Base-by-base conservation (phyloP, 2,113 vertebrate species). In the Hemichromis elongatus region DNA sequence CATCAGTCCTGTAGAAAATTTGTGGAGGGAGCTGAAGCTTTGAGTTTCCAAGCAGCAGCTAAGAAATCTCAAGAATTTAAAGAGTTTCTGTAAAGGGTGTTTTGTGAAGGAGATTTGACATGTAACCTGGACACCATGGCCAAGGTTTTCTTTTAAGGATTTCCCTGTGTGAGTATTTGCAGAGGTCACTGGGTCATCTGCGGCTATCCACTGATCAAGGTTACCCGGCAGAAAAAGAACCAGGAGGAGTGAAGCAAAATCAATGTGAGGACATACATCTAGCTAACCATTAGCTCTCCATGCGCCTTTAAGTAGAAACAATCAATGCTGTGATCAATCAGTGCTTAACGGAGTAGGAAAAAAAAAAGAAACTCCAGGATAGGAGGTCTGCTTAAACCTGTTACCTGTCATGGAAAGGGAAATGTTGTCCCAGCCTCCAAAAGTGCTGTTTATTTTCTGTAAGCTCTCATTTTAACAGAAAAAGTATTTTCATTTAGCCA, bases 261-360 rank as follows among this genome's bases (percentile, higher is more conserved):
- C 89, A 73, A 94, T 94, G 54, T 2, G 55, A 81, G 87, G 83
- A 83, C 88, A 79, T 88, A 77, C 88, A 84, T 91, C 82, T 90
- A 88, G 88, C 87, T 87, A 89, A 90, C 86, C 80, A 91, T 90
- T 77, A 77, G 83, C 42, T 84, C 73, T 87, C 73, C 16, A 2
- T 5, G 47, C 70, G 56, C 77, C 84, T 92, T 80, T 86, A 90
- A 86, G 87, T 75, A 78, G 86, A 52, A 89, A 77, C 75, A 81
- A 92, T 91, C 92, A 84, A 95, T 94, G 57, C 4, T 40, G 53
- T 50, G 75, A 93, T 95, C 92, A 88, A 86, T 94, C 87, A 81
- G n/a, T 77, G 85, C 50, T 92, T 61, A 87, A 79, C 47, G 12
- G 79, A 86, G 82, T 61, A 57, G 73, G 12, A 9, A 73, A 86